Evolutionary conservation across 2,888 invertebrate species (phyloP).

Genomic region (Steinernema hermaphroditum): DNA sequence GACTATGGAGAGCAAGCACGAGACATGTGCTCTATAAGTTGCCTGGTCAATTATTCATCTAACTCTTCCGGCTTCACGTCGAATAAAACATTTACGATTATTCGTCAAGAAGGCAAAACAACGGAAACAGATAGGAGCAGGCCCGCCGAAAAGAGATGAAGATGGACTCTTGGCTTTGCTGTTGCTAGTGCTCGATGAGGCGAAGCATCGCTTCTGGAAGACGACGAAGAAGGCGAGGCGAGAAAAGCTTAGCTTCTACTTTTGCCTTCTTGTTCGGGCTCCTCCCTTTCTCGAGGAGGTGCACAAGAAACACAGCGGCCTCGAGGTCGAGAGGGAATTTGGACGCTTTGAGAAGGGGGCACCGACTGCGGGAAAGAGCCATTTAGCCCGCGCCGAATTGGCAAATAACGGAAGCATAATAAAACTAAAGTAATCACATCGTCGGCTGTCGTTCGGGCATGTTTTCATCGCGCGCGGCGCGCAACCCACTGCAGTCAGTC

Average conservation of each 20-base stretch:
- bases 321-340: too few species aligned
- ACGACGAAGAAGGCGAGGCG: neutral
- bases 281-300: slow-evolving; percentile 1
- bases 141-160: too few species aligned
- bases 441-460: slow-evolving; percentile 25
- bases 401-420: slow-evolving; percentile 31
- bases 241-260: neutral
- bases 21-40: slow-evolving; percentile 16
- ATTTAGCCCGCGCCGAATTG: slow-evolving; percentile 28
- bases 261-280: neutral
- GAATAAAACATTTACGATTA: neutral
- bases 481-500: neutral
- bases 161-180: too few species aligned
- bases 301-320: neutral
- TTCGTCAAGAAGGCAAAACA: slow-evolving; percentile 1
- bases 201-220: neutral
- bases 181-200: neutral
- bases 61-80: neutral
- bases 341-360: neutral
- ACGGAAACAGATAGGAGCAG: neutral
- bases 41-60: slow-evolving; percentile 24
- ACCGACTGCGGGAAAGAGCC: slow-evolving; percentile 26
- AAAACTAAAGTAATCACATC: slow-evolving; percentile 31
- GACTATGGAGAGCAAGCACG: neutral
- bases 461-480: slow-evolving; percentile 31